phyloP scores from a whole-genome alignment of 2,888 invertebrate genomes.

The Galeopsomyia nigrocyanea region DNA sequence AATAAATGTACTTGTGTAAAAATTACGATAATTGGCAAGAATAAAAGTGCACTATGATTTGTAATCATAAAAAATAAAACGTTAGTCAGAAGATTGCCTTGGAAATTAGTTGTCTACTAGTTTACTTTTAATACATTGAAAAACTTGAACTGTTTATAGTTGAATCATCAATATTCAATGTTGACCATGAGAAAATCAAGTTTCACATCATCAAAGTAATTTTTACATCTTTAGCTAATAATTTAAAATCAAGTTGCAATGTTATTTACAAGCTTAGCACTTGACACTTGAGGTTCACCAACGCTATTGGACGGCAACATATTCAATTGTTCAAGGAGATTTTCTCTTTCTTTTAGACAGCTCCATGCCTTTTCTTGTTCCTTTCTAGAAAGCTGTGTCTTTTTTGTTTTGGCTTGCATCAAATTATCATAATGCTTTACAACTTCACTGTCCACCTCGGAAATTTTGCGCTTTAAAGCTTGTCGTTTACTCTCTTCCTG shows the following conservation, averaged over 20 bases:
- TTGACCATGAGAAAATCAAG: conserved; percentile 8
- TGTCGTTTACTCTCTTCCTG: conserved; percentile 85
- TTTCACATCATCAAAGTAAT: conserved; percentile 1
- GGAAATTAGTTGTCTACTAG: conserved; percentile 11
- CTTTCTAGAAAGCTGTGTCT: conserved; percentile 82
- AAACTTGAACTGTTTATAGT: not conserved
- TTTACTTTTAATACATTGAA: too few relatives aligned
- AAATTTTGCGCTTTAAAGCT: conserved; percentile 82
- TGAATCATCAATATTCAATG: conserved; percentile 23
- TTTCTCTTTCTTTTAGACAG: conserved; percentile 64
- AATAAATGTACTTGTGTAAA: conserved; percentile 35
- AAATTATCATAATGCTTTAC: conserved; percentile 90
- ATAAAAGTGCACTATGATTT: not conserved
- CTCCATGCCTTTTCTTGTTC: conserved; percentile 84
- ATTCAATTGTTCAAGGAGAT: conserved; percentile 64
- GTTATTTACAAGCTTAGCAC: conserved; percentile 31
- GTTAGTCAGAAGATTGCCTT: conserved; percentile 18
- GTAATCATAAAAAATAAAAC: conserved; percentile 30
- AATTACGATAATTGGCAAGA: conserved; percentile 30
- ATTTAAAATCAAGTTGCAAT: conserved; percentile 28
- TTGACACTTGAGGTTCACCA: conserved; percentile 55
- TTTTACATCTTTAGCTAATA: not conserved
- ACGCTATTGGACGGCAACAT: conserved; percentile 62
- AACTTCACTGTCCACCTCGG: conserved; percentile 79
- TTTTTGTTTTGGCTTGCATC: conserved; percentile 84